Evolutionary conservation across 2,113 vertebrate genomes (phyloP), one percentile per base, ranked within the genome.

Genomic region (Grallaria varia): DNA sequence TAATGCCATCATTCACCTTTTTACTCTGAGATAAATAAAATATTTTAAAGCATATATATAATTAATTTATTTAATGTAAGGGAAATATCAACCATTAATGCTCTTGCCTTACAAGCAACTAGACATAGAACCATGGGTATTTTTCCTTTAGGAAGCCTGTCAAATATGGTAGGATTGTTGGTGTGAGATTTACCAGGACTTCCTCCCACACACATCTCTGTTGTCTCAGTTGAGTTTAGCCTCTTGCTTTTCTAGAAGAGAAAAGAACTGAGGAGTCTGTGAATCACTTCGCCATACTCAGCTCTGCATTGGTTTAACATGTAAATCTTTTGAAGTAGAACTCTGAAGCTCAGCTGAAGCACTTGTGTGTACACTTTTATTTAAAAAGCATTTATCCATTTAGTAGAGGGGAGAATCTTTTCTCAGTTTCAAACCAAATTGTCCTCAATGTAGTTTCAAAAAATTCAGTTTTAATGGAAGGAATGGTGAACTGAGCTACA

Each of bases 391-490:
- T 87, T 71, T 81, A 73, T 96, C 42, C 66, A 12, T 64, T 96
- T 90, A 71, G 42, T 75, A 90, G 84, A 90, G 80, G 74, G 86
- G 58, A 92, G 84, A 91, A 90, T 89, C n/a, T 89, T 89, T 79
- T 77, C 68, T 92, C 12, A 17, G 2, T 89, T 97, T 96, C 67
- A 87, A 66, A 74, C 56, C 21, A 2, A 15, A 31, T 90, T 64
- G 87, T 95, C 75, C 63, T 94, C 33, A 86, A 66, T 76, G 17
- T 44, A 81, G 17, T 68, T 94, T 89, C 4, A 44, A 77, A 55
- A 76, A 72, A 77, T 64, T 83, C 66, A 22, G 30, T 97, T 97
- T 97, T 95, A 95, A 96, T 81, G 42, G n/a, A 44, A 85, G 60
- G 31, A 21, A 52, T 50, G 8, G 20, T 28, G 49, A 94, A 79